phyloP scores from a whole-genome alignment of 2,888 invertebrate genomes.

The Stictocephala bisonia region DNA sequence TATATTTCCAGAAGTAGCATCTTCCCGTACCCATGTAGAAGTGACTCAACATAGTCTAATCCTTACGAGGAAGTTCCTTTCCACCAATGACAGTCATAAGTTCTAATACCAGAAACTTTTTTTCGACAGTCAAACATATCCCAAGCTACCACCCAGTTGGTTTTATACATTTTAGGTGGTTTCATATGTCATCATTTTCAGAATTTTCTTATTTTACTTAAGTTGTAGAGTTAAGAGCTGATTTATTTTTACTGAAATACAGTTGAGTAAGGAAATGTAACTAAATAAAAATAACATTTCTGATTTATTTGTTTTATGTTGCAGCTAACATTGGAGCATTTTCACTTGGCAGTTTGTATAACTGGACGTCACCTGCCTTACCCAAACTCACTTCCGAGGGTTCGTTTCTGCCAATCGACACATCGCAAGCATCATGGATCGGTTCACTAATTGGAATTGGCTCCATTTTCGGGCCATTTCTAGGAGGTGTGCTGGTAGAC shows the following conservation, averaged over 20 bases:
- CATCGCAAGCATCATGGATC: conserved; percentile 77
- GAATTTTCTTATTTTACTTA: too few relatives aligned
- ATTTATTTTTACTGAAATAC: not conserved
- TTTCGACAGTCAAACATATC: too few relatives aligned
- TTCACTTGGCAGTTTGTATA: conserved; percentile 64
- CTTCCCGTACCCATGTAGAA: too few relatives aligned
- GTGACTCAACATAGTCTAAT: too few relatives aligned
- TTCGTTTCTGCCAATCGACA: conserved; percentile 66
- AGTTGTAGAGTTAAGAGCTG: too few relatives aligned
- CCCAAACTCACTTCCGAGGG: conserved; percentile 63
- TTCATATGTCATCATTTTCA: too few relatives aligned
- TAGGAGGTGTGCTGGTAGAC: conserved; percentile 73
- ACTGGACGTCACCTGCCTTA: conserved; percentile 67
- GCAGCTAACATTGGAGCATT: conserved; percentile 67
- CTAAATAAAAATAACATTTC: not conserved
- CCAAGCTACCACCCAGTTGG: too few relatives aligned
- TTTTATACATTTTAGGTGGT: too few relatives aligned
- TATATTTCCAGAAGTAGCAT: too few relatives aligned
- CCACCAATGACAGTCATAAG: too few relatives aligned
- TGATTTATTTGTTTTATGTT: conserved; percentile 54
- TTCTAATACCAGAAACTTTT: too few relatives aligned
- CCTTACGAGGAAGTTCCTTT: too few relatives aligned
- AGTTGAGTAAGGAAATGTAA: not conserved
- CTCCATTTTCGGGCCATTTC: conserved; percentile 66
- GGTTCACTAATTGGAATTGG: conserved; percentile 78